phyloP scores from a whole-genome alignment of 1,140 invertebrate genomes.

The Cotesia vestalis region DNA sequence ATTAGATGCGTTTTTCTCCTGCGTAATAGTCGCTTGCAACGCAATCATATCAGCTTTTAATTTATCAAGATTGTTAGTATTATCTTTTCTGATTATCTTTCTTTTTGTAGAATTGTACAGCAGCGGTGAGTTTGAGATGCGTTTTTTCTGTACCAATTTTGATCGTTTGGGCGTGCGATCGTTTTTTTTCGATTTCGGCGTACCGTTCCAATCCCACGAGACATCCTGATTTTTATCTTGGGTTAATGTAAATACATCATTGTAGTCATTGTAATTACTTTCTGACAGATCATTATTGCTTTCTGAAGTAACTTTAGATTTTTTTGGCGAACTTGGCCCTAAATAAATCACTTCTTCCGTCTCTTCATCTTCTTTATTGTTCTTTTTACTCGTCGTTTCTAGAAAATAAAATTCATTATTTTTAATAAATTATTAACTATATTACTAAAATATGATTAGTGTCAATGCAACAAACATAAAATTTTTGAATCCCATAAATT shows the following conservation, averaged over 20 bases:
- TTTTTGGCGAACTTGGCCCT: conserved; percentile 50
- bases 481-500: no score
- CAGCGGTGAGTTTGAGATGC: conserved; percentile 54
- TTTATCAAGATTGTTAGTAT: conserved; percentile 47
- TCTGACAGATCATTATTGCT: conserved; percentile 34
- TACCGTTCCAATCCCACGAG: conserved; percentile 54
- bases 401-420: neutral
- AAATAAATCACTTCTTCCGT: neutral
- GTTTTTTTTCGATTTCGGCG: conserved; percentile 31
- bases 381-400: neutral
- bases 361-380: conserved; percentile 5
- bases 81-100: conserved; percentile 49
- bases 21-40: conserved; percentile 22
- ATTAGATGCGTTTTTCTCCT: no score
- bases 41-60: conserved; percentile 52
- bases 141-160: conserved; percentile 47
- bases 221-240: conserved; percentile 54
- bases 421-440: no score
- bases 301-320: neutral
- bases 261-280: conserved; percentile 43
- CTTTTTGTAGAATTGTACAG: conserved; percentile 53
- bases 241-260: conserved; percentile 45
- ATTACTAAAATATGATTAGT: no score
- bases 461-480: no score
- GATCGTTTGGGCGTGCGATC: conserved; percentile 48